phyloP scores from a whole-genome alignment of 2,113 vertebrate species.

The Hemichromis elongatus region DNA sequence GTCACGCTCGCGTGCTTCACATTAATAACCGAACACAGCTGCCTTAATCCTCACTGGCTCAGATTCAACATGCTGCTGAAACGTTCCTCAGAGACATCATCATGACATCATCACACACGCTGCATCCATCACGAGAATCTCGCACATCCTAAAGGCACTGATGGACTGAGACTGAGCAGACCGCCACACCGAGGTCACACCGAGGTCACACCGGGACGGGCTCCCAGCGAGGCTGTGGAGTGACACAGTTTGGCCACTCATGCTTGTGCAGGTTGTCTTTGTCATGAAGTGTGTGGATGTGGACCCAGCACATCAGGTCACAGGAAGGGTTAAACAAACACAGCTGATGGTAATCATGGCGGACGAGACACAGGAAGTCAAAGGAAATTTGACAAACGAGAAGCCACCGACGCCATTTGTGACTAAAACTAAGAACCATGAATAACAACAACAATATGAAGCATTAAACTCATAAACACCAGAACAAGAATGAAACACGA shows the following conservation, averaged over 20 bases:
- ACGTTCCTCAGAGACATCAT: neutral
- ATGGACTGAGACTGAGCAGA: neutral
- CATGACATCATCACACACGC: neutral
- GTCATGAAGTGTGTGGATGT: neutral
- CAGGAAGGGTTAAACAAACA: neutral
- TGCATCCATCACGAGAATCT: neutral
- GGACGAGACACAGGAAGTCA: neutral
- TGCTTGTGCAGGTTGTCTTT: neutral
- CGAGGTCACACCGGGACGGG: neutral
- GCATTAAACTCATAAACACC: too few species aligned
- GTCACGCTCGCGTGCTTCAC: neutral
- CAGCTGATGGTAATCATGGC: neutral
- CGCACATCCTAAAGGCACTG: neutral
- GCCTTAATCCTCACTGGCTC: neutral
- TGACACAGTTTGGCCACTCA: neutral
- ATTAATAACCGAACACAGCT: neutral
- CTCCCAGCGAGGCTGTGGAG: neutral
- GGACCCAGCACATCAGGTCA: neutral
- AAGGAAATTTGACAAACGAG: neutral
- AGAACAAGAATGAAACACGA: too few species aligned
- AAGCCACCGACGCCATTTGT: too few species aligned
- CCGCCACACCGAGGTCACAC: neutral
- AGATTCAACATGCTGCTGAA: neutral
- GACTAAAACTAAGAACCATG: too few species aligned
- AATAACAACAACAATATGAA: too few species aligned